Percentiles rank a stretch among this genome's conserved stretches.
Evolutionary conservation across 2,113 vertebrate species (phyloP).

Genomic region (Grammomys dolichurus): DNA sequence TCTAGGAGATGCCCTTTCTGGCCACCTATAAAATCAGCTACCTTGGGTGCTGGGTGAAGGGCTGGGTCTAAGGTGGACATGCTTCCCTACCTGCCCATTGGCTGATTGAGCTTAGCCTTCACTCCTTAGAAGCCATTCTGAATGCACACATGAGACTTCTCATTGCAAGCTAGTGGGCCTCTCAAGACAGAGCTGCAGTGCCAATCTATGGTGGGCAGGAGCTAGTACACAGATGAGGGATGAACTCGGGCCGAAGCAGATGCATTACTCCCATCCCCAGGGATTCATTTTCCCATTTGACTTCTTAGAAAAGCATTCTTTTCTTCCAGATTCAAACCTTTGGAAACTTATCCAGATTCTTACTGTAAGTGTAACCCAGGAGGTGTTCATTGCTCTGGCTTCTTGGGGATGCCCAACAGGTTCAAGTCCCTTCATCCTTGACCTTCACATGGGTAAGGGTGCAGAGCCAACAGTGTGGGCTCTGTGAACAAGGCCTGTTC

Average conservation of each 20-base stretch:
- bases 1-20: accelerated
- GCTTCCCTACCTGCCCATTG: accelerated
- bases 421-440: too few relatives aligned
- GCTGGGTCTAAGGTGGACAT: too few relatives aligned
- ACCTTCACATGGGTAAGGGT: neutral
- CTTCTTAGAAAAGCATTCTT: neutral
- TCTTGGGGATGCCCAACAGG: too few relatives aligned
- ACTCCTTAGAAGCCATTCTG: neutral
- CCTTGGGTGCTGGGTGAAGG: accelerated
- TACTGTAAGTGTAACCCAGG: neutral
- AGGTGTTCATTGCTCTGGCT: neutral
- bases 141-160: accelerated
- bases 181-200: too few relatives aligned
- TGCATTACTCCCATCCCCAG: accelerated
- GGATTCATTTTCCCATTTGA: too few relatives aligned
- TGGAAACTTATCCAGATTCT: neutral
- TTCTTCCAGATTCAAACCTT: too few relatives aligned
- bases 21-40: neutral
- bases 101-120: accelerated
- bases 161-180: neutral
- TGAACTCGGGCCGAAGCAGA: neutral
- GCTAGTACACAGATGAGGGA: accelerated
- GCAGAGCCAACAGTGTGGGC: too few relatives aligned
- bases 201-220: neutral
- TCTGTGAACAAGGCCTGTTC: accelerated